Percentiles rank a stretch among this genome's conserved stretches.
Conservation (phyloP, 92 coral and sea anemone genomes). For the Metridium senile region DNA sequence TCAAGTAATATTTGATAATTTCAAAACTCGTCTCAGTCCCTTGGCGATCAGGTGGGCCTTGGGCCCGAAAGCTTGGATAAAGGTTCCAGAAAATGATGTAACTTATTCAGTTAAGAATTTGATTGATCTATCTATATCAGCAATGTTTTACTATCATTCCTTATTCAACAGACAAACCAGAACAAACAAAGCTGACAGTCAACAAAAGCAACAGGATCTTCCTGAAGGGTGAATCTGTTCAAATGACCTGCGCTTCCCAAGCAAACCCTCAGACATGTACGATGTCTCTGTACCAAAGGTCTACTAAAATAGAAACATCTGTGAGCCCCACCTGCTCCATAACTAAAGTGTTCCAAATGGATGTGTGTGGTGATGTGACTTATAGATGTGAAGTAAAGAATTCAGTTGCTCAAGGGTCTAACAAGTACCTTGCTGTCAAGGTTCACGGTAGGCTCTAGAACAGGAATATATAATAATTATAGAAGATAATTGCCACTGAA, state of each 20-base stretch:
- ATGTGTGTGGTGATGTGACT: neutral
- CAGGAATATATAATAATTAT: too few relatives aligned
- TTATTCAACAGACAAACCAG: conserved; percentile 22
- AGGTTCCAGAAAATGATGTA: too few relatives aligned
- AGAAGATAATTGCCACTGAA: too few relatives aligned
- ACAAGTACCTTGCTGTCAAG: too few relatives aligned
- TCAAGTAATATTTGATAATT: too few relatives aligned
- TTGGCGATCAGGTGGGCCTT: too few relatives aligned
- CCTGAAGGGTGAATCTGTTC: neutral
- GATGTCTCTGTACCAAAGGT: neutral
- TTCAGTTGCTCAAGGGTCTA: neutral
- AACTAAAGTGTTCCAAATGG: neutral
- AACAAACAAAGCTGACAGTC: neutral
- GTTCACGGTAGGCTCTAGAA: too few relatives aligned
- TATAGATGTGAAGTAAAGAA: neutral
- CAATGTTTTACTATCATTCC: neutral
- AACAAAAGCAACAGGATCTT: neutral
- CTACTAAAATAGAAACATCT: neutral
- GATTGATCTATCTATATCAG: too few relatives aligned
- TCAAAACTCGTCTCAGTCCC: too few relatives aligned
- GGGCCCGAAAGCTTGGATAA: too few relatives aligned
- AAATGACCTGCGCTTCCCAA: neutral
- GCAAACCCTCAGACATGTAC: conserved; percentile 10
- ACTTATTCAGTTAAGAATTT: too few relatives aligned
- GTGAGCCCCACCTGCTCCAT: neutral